Evolutionary conservation across 2,888 invertebrate genomes (phyloP).

Genomic region (Spilosoma lubricipeda): DNA sequence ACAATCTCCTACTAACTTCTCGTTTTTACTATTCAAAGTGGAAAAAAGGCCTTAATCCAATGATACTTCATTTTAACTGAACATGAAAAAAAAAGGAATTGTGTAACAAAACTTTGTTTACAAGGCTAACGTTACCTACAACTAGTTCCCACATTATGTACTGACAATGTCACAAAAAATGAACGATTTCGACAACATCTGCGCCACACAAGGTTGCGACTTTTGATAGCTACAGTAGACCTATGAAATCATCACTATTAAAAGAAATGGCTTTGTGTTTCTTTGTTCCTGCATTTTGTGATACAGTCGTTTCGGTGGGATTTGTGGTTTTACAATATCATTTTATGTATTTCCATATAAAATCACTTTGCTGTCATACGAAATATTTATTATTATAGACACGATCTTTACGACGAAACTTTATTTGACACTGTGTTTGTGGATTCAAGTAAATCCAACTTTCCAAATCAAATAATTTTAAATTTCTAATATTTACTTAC

Average conservation of each 20-base stretch:
- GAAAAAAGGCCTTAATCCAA: background rate
- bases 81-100: slow-evolving; percentile 11
- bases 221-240: slow-evolving; percentile 42
- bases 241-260: slow-evolving; percentile 54
- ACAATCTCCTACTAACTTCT: background rate
- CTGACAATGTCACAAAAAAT: slow-evolving; percentile 75
- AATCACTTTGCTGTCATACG: background rate
- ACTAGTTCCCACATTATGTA: slow-evolving; percentile 79
- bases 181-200: slow-evolving; percentile 80
- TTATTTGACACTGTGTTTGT: background rate
- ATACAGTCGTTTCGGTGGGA: slow-evolving; percentile 4
- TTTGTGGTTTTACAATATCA: background rate
- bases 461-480: background rate
- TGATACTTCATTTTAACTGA: background rate
- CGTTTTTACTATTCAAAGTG: background rate
- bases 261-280: slow-evolving; percentile 42
- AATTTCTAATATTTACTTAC: no score
- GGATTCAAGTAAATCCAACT: no score
- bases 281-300: slow-evolving; percentile 30
- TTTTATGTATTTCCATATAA: background rate
- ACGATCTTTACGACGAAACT: background rate
- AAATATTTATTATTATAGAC: background rate
- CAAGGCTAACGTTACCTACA: slow-evolving; percentile 39
- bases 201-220: slow-evolving; percentile 77
- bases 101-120: slow-evolving; percentile 19